Percentiles rank a stretch among this genome's conserved stretches.
phyloP scores from a whole-genome alignment of 2,797 vertebrate genomes.

The Moxostoma hubbsi region DNA sequence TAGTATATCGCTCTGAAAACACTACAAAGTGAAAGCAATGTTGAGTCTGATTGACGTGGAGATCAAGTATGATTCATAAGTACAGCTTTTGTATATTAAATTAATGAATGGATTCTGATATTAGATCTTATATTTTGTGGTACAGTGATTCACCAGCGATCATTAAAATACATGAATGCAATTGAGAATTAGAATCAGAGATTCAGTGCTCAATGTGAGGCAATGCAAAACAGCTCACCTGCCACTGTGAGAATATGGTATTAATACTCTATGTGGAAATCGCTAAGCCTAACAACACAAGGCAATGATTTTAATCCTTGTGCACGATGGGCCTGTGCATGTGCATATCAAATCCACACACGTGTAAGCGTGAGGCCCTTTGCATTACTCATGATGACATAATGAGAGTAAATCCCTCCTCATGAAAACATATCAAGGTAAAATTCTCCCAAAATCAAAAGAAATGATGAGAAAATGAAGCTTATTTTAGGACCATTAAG shows the following conservation, averaged over 20 bases:
- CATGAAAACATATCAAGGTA: no score
- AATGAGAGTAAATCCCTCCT: not conserved
- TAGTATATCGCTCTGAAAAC: no score
- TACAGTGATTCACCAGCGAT: not conserved
- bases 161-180: conserved; percentile 2
- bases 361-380: not conserved
- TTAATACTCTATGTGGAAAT: not conserved
- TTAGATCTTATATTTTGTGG: no score
- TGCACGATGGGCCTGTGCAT: not conserved
- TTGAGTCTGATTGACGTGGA: no score
- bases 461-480: no score
- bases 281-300: not conserved
- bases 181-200: not conserved
- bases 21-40: no score
- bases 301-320: not conserved
- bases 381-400: not conserved
- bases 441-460: no score
- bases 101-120: no score
- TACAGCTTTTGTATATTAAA: no score
- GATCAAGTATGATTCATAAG: no score
- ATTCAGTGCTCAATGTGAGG: not conserved
- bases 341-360: not conserved
- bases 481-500: no score
- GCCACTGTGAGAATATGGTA: not conserved
- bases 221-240: not conserved